phyloP scores from a whole-genome alignment of 2,797 vertebrate species.

The Kryptolebias ocellatus region DNA sequence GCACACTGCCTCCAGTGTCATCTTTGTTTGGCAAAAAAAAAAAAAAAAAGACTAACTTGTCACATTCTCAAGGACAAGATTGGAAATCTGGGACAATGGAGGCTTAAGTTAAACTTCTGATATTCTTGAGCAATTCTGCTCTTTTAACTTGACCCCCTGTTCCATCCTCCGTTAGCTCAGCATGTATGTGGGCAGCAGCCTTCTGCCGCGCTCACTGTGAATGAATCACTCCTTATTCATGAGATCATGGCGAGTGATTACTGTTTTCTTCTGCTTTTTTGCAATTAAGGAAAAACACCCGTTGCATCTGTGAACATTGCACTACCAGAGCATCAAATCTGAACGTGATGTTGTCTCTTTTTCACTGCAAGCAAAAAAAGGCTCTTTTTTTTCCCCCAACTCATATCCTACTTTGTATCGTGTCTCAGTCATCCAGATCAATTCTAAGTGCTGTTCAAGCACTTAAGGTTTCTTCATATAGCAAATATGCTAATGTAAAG shows the following conservation, averaged over 20 bases:
- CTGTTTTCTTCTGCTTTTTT: conserved; percentile 35
- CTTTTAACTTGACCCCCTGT: conserved; percentile 12
- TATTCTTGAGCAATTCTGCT: conserved; percentile 1
- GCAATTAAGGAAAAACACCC: conserved; percentile 12
- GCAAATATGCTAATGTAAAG: conserved; percentile 28
- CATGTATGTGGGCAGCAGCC: conserved; percentile 48
- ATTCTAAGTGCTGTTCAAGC: not conserved
- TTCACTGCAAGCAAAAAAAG: not conserved
- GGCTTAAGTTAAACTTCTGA: conserved; percentile 10
- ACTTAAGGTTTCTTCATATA: not conserved
- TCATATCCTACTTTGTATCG: too few relatives aligned
- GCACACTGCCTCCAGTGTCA: too few relatives aligned
- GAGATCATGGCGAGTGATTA: conserved; percentile 25
- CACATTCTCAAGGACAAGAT: too few relatives aligned
- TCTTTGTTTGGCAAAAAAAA: too few relatives aligned
- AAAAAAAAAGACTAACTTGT: too few relatives aligned
- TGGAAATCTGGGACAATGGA: too few relatives aligned
- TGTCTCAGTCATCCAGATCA: too few relatives aligned
- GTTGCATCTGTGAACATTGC: not conserved
- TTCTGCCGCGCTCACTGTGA: conserved; percentile 52
- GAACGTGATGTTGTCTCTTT: not conserved
- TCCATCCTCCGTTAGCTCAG: conserved; percentile 29
- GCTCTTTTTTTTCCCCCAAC: not conserved
- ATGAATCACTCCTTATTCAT: conserved; percentile 62
- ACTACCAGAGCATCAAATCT: not conserved